Evolutionary conservation across 2,888 invertebrate genomes (phyloP), one percentile per base, ranked within the genome.

Genomic region (Ceraclea dissimilis): DNA sequence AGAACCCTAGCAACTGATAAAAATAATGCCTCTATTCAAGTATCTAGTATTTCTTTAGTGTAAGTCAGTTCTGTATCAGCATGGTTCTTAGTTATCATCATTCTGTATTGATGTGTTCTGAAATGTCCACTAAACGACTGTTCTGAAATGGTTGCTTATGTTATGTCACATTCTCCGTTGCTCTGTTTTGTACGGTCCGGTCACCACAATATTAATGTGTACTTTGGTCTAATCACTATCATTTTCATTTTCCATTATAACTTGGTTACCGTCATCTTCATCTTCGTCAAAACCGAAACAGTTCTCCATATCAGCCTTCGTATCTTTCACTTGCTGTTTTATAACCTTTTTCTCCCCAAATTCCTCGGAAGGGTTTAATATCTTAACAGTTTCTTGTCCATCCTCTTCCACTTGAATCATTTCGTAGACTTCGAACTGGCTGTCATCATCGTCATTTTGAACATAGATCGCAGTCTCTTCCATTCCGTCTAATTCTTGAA

Each of bases 201-300:
- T n/a, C n/a, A n/a, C n/a, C n/a, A n/a, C n/a, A n/a, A n/a, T n/a
- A n/a, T n/a, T n/a, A n/a, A n/a, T n/a, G n/a, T 26, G 4, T 26
- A 26, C 16, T 39, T 39, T 39, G 39, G 39, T 39, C 16, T 39
- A 39, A 18, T 55, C 55, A 34, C 49, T 49, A 20, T 56, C 56
- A 1, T 52, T 22, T 11, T 52, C 49, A 34, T 57, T 49, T n/a
- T 39, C 20, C 39, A 49, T 43, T 19, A 49, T 49, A 6, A 57
- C 43, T 2, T 48, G 53, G 34, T 51, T 49, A 2, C 33, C 58
- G 17, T 69, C 69, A 51, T 70, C 70, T 49, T 71, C 70, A 34
- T 69, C 70, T 46, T 71, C 71, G 68, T 71, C 88, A 72, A 91
- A 90, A 2, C 90, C 90, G 63, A 91, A 91, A 70, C 90, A 91